Conservation (phyloP, 2,113 vertebrate species). For the Albula glossodonta region DNA sequence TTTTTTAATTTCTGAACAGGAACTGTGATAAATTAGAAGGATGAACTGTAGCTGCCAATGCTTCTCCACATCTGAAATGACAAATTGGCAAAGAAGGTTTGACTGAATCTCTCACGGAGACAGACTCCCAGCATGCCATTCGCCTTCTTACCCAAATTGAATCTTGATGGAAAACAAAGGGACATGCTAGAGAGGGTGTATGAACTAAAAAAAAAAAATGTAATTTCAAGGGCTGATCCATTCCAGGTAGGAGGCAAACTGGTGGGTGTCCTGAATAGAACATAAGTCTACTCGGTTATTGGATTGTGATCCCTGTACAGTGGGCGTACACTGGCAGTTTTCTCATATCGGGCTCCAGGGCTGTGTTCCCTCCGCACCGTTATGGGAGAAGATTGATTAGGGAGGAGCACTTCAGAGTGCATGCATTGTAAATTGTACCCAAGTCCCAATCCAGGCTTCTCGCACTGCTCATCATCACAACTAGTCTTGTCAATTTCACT, state of each 20-base stretch:
- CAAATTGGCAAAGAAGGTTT: neutral
- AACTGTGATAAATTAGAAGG: neutral
- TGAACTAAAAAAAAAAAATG: neutral
- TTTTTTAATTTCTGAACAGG: neutral
- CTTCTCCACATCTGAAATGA: neutral
- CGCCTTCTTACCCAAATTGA: neutral
- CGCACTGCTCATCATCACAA: neutral
- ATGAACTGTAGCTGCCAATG: neutral
- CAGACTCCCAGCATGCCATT: slow-evolving; percentile 6
- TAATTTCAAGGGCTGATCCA: neutral
- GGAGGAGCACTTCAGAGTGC: neutral
- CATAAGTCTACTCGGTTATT: slow-evolving; percentile 57
- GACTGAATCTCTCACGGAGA: neutral
- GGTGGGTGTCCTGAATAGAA: slow-evolving; percentile 49
- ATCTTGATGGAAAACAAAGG: neutral
- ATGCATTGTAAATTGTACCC: neutral
- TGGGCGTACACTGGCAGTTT: slow-evolving; percentile 53
- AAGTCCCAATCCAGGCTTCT: neutral
- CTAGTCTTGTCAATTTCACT: neutral
- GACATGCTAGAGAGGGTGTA: neutral
- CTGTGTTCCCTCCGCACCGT: neutral
- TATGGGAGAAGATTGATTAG: neutral
- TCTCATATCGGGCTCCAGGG: slow-evolving; percentile 37
- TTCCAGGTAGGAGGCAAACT: slow-evolving; percentile 5
- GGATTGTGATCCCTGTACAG: slow-evolving; percentile 48